Evolutionary conservation across 1,140 invertebrate genomes (phyloP).

Genomic region (Ips typographus): DNA sequence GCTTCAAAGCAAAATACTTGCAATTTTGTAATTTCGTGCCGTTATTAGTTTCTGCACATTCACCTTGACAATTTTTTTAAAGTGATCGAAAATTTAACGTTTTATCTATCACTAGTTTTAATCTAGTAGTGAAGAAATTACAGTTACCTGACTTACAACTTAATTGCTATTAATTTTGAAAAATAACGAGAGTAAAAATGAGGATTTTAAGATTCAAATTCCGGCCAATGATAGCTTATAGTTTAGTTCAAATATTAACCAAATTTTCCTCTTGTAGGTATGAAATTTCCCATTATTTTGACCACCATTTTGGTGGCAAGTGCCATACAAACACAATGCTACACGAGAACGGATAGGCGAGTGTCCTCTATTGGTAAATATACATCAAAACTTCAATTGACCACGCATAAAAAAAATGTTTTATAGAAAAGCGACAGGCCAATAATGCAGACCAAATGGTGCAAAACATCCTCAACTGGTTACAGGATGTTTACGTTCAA

Average conservation of each 20-base stretch:
- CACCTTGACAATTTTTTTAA: too few relatives aligned
- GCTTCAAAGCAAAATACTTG: too few relatives aligned
- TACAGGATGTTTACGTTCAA: slow-evolving; percentile 67
- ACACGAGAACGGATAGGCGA: slow-evolving; percentile 7
- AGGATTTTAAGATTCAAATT: too few relatives aligned
- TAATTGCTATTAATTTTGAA: too few relatives aligned
- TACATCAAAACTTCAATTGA: not conserved
- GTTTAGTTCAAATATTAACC: not conserved
- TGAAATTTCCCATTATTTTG: slow-evolving; percentile 34
- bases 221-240: too few relatives aligned
- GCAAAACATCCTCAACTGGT: slow-evolving; percentile 69
- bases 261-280: slow-evolving; percentile 19
- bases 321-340: slow-evolving; percentile 20
- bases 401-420: not conserved
- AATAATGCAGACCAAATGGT: slow-evolving; percentile 68
- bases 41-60: too few relatives aligned
- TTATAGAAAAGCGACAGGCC: slow-evolving; percentile 25
- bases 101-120: too few relatives aligned
- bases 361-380: slow-evolving; percentile 3
- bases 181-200: too few relatives aligned
- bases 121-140: too few relatives aligned
- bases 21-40: too few relatives aligned
- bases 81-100: too few relatives aligned
- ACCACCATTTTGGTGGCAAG: slow-evolving; percentile 28
- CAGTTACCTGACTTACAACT: too few relatives aligned